These are phyloP conservation scores for Virgularia gustaviana DNA, from an alignment of 92 coral and sea anemone genomes.

Conservation along the genomic window DNA sequence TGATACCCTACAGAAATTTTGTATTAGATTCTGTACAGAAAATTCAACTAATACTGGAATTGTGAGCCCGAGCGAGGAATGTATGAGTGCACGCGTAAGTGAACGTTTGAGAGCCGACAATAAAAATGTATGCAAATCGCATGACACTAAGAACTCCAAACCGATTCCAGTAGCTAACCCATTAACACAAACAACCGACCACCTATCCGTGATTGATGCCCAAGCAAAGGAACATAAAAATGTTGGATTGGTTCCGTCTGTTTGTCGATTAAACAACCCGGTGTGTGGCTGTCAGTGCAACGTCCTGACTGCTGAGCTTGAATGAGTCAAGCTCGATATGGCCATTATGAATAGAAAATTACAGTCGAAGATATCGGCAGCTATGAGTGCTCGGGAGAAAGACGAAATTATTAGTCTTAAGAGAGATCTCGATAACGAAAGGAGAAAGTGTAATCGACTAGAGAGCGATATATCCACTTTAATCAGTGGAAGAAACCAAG, in stretches of 20 bases:
- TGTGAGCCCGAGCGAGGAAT: too few species aligned
- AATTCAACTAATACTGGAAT: not conserved
- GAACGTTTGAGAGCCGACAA: too few species aligned
- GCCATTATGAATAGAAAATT: not conserved
- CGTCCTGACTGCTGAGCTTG: not conserved
- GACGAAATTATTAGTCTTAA: too few species aligned
- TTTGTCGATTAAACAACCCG: not conserved
- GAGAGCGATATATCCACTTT: not conserved
- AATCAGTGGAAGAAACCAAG: not conserved
- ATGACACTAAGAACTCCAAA: too few species aligned
- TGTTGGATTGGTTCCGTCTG: too few species aligned
- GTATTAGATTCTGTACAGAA: not conserved
- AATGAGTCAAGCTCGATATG: not conserved
- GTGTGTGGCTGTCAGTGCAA: not conserved
- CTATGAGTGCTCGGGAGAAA: not conserved
- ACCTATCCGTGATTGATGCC: not conserved
- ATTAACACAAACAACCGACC: too few species aligned
- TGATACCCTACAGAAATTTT: not conserved
- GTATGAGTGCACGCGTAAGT: too few species aligned
- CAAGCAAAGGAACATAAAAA: not conserved
- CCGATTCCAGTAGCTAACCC: too few species aligned
- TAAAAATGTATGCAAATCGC: too few species aligned
- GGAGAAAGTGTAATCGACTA: not conserved
- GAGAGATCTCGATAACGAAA: too few species aligned
- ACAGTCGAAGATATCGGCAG: constrained; percentile 1